Conservation (phyloP, 2,113 vertebrate species). For the Bettongia penicillata region DNA sequence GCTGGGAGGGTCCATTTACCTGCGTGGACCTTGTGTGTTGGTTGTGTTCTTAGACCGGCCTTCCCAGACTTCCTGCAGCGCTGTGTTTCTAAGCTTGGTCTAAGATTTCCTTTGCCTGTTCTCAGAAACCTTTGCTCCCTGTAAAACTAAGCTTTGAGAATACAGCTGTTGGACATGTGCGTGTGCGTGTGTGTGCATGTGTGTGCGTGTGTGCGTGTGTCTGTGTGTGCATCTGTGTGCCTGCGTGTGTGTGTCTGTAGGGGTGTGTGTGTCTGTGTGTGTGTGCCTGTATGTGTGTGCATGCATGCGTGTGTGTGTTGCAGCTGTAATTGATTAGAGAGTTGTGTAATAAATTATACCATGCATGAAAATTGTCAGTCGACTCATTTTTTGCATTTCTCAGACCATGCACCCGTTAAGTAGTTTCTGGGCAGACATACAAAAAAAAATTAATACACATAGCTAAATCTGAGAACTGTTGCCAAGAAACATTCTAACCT, state of each 20-base stretch:
- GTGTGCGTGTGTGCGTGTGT: background rate
- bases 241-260: no score
- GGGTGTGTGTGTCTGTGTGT: background rate
- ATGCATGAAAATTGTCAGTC: background rate
- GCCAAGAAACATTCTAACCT: background rate
- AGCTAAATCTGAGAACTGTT: background rate
- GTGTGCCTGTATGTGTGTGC: background rate
- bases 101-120: background rate
- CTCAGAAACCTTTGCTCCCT: background rate
- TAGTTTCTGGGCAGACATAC: constrained; percentile 51
- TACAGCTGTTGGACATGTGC: background rate
- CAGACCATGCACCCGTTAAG: background rate
- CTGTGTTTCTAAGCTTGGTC: background rate
- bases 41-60: background rate
- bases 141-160: background rate
- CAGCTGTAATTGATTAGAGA: background rate
- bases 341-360: background rate
- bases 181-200: background rate
- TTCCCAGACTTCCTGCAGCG: background rate
- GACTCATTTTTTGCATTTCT: constrained; percentile 16
- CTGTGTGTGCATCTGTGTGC: background rate
- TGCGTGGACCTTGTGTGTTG: background rate
- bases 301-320: background rate
- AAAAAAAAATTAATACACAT: background rate
- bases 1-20: background rate